Conservation (phyloP, 2,797 vertebrate genomes). For the Galago senegalensis region DNA sequence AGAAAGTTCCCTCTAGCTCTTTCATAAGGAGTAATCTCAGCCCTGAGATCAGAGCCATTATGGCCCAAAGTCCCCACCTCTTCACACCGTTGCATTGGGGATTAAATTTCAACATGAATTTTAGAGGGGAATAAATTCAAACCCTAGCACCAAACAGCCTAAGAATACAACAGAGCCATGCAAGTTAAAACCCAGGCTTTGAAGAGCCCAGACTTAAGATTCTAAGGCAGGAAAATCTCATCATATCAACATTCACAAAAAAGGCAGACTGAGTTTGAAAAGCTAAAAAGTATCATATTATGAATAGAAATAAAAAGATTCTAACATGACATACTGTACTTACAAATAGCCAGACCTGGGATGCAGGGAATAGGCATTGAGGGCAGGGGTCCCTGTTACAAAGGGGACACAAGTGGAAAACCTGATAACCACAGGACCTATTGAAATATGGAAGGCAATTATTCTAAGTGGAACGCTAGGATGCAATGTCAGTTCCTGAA, state of each 20-base stretch:
- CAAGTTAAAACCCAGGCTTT: neutral
- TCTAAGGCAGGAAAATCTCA: neutral
- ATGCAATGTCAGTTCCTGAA: neutral
- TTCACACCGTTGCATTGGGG: neutral
- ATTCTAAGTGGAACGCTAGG: too few relatives aligned
- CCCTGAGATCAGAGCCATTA: neutral
- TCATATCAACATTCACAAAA: neutral
- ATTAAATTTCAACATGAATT: neutral
- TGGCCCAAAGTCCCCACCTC: neutral
- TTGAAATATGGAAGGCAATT: neutral
- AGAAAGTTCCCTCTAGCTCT: neutral
- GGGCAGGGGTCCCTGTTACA: neutral
- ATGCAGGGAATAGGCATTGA: fast-evolving
- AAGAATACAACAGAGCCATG: neutral
- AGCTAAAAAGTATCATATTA: neutral
- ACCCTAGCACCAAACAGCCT: neutral
- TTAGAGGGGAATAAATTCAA: neutral
- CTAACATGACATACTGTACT: neutral
- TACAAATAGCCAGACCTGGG: neutral
- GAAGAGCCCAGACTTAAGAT: neutral
- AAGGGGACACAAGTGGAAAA: neutral
- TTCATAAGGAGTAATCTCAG: neutral
- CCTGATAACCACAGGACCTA: neutral
- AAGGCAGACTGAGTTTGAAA: neutral
- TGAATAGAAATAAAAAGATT: neutral